Conservation (phyloP, 2,113 vertebrate species). For the Galeopterus variegatus region DNA sequence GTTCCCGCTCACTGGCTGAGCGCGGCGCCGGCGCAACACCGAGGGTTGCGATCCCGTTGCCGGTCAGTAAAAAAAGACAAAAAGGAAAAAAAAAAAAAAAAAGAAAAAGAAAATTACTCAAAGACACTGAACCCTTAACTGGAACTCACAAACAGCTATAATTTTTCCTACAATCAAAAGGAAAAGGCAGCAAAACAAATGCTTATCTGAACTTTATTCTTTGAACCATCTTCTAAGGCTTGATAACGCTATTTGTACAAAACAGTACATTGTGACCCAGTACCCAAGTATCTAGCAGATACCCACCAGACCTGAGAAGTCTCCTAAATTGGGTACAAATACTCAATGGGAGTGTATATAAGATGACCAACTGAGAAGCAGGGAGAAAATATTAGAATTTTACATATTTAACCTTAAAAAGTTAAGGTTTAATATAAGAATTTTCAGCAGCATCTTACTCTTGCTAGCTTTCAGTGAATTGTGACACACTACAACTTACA, state of each 20-base stretch:
- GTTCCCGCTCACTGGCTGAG: too few species aligned
- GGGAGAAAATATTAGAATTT: neutral
- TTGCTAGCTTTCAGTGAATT: neutral
- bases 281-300: neutral
- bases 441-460: neutral
- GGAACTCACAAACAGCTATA: neutral
- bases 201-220: neutral
- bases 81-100: too few species aligned
- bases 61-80: too few species aligned
- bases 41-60: too few species aligned
- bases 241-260: neutral
- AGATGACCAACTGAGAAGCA: neutral
- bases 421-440: neutral
- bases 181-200: neutral
- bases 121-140: slow-evolving; percentile 23
- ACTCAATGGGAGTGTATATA: neutral
- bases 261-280: neutral
- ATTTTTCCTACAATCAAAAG: neutral
- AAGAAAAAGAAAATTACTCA: neutral
- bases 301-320: neutral
- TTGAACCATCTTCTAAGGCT: neutral
- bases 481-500: neutral
- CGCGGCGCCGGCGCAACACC: too few species aligned
- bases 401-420: neutral
- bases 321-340: neutral